A percentile compares a stretch with the other conserved stretches of the same genome.
These are phyloP conservation scores for Pediacus dermestoides DNA, from an alignment of 2,888 invertebrate species.

Conservation along the genomic window DNA sequence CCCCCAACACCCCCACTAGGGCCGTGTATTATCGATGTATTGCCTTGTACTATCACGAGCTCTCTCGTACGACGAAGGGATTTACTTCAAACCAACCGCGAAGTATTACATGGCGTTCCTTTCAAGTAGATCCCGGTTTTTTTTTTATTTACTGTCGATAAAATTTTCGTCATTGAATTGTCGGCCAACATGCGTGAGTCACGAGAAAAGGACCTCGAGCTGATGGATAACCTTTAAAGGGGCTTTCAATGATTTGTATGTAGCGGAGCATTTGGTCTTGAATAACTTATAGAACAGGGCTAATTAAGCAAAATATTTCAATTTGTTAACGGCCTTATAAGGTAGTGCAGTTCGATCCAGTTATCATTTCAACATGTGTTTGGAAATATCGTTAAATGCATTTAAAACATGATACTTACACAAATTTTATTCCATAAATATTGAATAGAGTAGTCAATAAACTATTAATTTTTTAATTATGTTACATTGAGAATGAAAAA, in stretches of 20 bases:
- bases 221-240: too few species aligned
- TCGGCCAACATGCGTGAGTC: too few species aligned
- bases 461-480: too few species aligned
- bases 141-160: slow-evolving; percentile 32
- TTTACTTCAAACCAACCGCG: slow-evolving; percentile 46
- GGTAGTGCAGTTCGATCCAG: background rate
- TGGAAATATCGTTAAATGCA: slow-evolving; percentile 2
- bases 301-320: slow-evolving; percentile 5
- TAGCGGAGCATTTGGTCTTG: too few species aligned
- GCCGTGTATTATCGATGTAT: slow-evolving; percentile 49
- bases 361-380: too few species aligned
- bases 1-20: slow-evolving; percentile 36
- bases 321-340: slow-evolving; percentile 2
- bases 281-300: too few species aligned
- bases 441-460: background rate
- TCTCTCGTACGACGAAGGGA: slow-evolving; percentile 39
- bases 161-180: background rate
- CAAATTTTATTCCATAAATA: background rate
- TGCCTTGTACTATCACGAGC: slow-evolving; percentile 45
- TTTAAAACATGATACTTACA: too few species aligned
- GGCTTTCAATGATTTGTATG: too few species aligned
- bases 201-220: too few species aligned
- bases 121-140: slow-evolving; percentile 23
- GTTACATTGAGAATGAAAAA: too few species aligned
- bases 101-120: slow-evolving; percentile 40